Conservation (phyloP, 2,888 invertebrate species). For the Campoplex nolae region DNA sequence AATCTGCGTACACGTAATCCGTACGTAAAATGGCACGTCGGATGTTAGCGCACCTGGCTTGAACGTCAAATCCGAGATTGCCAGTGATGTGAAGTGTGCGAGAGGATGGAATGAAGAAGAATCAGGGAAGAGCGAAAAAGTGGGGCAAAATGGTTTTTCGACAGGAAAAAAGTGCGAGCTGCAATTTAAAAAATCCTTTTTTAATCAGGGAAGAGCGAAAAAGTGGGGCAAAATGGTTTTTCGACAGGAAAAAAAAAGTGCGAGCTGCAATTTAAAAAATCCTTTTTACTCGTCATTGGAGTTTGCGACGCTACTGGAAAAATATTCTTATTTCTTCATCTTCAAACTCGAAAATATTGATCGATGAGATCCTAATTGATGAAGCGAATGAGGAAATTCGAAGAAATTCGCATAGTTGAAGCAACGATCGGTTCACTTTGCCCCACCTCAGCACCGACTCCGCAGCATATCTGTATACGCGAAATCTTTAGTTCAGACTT, state of each 20-base stretch:
- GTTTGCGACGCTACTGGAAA: background rate
- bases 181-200: background rate
- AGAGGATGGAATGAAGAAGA: conserved; percentile 10
- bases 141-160: conserved; percentile 13
- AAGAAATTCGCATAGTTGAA: background rate
- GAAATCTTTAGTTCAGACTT: conserved; percentile 13
- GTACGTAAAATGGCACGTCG: conserved; percentile 62
- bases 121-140: conserved; percentile 5
- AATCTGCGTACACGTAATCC: conserved; percentile 59
- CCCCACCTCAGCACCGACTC: background rate
- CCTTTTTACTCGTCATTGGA: background rate
- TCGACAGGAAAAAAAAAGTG: background rate
- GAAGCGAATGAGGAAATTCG: background rate
- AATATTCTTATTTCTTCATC: background rate
- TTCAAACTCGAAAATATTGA: background rate
- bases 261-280: background rate
- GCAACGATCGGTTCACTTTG: background rate
- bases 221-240: conserved; percentile 11
- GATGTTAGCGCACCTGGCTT: conserved; percentile 76
- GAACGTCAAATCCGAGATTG: conserved; percentile 76
- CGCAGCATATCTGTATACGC: background rate
- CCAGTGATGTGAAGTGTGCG: conserved; percentile 29
- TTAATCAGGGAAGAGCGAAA: conserved; percentile 8
- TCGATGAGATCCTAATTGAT: background rate
- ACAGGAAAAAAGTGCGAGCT: background rate